Base-by-base conservation (phyloP, 1,140 invertebrate species). In the Brachionus rubens region DNA sequence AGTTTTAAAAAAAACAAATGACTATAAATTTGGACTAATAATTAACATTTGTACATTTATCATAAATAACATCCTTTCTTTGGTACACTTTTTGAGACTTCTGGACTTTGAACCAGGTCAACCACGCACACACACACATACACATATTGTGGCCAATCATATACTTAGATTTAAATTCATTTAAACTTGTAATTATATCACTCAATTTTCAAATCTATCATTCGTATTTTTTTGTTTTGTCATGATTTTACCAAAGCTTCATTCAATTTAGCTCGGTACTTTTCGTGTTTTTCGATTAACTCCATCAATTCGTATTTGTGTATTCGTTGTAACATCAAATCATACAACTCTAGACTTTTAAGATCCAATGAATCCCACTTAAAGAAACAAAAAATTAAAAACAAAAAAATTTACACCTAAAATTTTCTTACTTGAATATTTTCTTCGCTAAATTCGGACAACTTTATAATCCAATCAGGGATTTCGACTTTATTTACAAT, bases 401-500 rank as follows among this genome's bases (percentile, higher is more conserved):
- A 7, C 3, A 46, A 46, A 46, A 7, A 7, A 46, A 46, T 16
- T 46, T 46, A 46, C 43, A 14, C 9, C 9, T 46, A 7, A 14
- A 46, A 14, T 46, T 46, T 46, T 16, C 19, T 59, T 59, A 59
- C 54, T 33, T 59, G 54, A 30, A 59, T 59, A 19, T 9, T 59
- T 36, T 59, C 33, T 33, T 59, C 54, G 4, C 16, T 19, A 12
- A 59, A 59, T 16, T 36, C 36, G 16, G 54, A n/a, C 54, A 59
- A 28, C 10, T 59, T n/a, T 6, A 59, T 59, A 1, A 59, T 33
- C 54, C 54, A 59, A 14, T 19, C 19, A 19, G 54, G 54, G 33
- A 59, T 59, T 59, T 59, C 28, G 6, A 59, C 54, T 59, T 59
- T 59, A 59, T 59, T 59, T 0, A 59, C 54, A 59, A 59, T 59